Evolutionary conservation across 2,797 vertebrate genomes (phyloP).

Genomic region (Diplodus sargus): DNA sequence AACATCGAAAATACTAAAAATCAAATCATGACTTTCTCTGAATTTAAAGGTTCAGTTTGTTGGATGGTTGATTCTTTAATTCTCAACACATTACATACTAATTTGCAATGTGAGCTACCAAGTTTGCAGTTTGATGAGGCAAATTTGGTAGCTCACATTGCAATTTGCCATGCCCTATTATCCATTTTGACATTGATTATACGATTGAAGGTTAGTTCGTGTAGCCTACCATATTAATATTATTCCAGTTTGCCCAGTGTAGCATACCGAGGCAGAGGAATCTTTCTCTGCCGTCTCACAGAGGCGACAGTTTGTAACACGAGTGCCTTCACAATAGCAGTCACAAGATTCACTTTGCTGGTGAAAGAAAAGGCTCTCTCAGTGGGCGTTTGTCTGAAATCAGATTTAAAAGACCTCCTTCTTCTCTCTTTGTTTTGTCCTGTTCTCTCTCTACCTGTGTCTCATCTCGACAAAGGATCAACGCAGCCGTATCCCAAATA

Average conservation of each 20-base stretch:
- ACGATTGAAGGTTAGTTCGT: neutral
- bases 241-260: neutral
- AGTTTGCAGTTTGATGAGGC: too few species aligned
- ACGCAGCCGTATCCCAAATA: slow-evolving; percentile 63
- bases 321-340: neutral
- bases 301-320: slow-evolving; percentile 3
- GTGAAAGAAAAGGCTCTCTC: slow-evolving; percentile 22
- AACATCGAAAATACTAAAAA: too few species aligned
- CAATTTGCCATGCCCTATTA: neutral
- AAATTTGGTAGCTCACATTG: too few species aligned
- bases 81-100: too few species aligned
- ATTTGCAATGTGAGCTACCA: too few species aligned
- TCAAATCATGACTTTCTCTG: too few species aligned
- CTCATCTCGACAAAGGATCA: slow-evolving; percentile 65
- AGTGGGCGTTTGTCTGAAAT: slow-evolving; percentile 37
- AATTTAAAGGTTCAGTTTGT: too few species aligned
- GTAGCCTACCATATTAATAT: neutral
- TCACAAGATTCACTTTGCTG: slow-evolving; percentile 3
- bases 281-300: neutral
- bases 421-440: slow-evolving; percentile 42
- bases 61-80: too few species aligned
- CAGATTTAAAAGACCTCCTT: slow-evolving; percentile 28
- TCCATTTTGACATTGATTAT: neutral
- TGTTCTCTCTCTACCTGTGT: slow-evolving; percentile 34
- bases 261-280: neutral